Percentiles rank a stretch among this genome's conserved stretches.
Evolutionary conservation across 2,797 vertebrate genomes (phyloP).

Genomic region (Acipenser transmontanus): DNA sequence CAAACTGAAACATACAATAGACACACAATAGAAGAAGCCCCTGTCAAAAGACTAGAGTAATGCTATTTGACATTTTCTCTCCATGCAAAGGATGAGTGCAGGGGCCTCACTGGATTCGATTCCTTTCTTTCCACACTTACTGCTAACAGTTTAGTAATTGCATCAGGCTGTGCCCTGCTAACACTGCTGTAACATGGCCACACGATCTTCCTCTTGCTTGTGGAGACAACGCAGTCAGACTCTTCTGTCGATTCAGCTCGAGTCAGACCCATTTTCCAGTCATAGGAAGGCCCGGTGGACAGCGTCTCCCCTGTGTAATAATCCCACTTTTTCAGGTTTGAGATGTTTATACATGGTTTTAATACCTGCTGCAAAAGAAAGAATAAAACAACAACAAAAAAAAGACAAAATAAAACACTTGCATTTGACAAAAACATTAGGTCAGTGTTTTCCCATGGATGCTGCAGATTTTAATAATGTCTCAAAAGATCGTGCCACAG

Average conservation of each 20-base stretch:
- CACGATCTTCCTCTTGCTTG: conserved; percentile 80
- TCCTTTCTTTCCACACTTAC: conserved; percentile 54
- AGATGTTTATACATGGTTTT: conserved; percentile 78
- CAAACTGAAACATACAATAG: too few relatives aligned
- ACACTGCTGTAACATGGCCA: conserved; percentile 94
- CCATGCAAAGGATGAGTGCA: too few relatives aligned
- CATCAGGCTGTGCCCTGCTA: conserved; percentile 76
- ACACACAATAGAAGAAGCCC: too few relatives aligned
- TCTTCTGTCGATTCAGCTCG: conserved; percentile 63
- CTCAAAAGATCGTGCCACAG: background rate
- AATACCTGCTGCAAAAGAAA: conserved; percentile 56
- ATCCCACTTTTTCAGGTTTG: conserved; percentile 88
- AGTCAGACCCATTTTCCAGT: conserved; percentile 73
- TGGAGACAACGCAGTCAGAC: conserved; percentile 50
- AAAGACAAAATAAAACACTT: background rate
- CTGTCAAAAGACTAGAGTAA: too few relatives aligned
- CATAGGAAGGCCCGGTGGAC: conserved; percentile 85
- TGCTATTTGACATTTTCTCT: too few relatives aligned
- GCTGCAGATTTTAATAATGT: background rate
- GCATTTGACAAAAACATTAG: background rate
- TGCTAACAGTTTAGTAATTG: conserved; percentile 82
- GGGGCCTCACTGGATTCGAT: too few relatives aligned
- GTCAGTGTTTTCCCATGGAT: background rate
- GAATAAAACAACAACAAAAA: background rate
- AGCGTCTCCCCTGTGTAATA: conserved; percentile 89